Base-by-base conservation (phyloP, 2,797 vertebrate genomes). In the Gobionotothen gibberifrons region DNA sequence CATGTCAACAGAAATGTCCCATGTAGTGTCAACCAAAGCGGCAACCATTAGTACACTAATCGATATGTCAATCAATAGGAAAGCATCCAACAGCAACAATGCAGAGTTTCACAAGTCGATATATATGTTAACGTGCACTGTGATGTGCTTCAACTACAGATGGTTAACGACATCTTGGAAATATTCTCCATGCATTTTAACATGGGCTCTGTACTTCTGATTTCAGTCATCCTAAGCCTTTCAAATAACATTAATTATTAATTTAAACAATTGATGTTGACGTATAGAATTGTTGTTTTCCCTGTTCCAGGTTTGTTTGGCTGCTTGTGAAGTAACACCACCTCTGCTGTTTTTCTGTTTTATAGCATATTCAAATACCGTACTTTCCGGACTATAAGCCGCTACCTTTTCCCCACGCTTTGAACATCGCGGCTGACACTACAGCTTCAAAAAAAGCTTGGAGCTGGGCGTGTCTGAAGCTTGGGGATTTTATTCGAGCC, bases 121-220 rank as follows among this genome's bases (percentile, higher is more conserved):
- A 9, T 36, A 36, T 69, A 40, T 46, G 58, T 49, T 13, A 69
- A 81, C 62, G 61, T 68, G 57, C 70, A 19, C 55, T 66, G 55
- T 59, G 16, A 87, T 60, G 91, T 90, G 90, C 92, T 93, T 94
- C 90, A 85, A 88, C 90, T 88, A 70, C 88, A 69, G 82, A 69
- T 51, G 32, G 64, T 76, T 75, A 19, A 56, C 57, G 56, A 29
- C 61, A 36, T 36, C 8, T 9, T 56, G 76, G 46, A 58, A 39
- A 21, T 61, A 32, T 47, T 79, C 46, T 26, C 67, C 74, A 53
- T 44, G 44, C 22, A 77, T 61, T 64, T 16, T 12, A 17, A 47
- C 56, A 49, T 51, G 40, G 26, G 40, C 12, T 55, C 53, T 68
- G 32, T 78, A 57, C 55, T 53, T 79, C 62, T 70, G 15, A 76